Evolutionary conservation across 2,113 vertebrate genomes (phyloP).

Genomic region (Pachyramphus minor): DNA sequence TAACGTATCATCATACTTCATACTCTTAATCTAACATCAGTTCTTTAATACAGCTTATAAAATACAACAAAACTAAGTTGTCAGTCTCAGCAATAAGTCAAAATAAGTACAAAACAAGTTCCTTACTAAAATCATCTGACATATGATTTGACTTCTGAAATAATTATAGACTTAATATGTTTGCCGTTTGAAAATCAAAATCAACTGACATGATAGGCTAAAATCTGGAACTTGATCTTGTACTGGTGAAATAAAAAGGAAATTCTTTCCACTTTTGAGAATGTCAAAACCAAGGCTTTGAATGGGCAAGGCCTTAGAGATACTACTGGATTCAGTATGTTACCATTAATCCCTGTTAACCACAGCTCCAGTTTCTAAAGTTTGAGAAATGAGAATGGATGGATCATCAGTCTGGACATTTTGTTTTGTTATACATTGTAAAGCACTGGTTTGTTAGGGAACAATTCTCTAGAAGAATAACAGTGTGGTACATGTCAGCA

Average conservation of each 20-base stretch:
- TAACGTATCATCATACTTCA: neutral
- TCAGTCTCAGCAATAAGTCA: neutral
- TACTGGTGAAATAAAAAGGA: neutral
- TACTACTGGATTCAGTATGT: neutral
- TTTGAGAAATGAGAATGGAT: neutral
- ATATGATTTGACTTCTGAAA: neutral
- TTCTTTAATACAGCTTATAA: neutral
- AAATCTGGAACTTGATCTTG: neutral
- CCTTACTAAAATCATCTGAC: neutral
- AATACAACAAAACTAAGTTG: conserved; percentile 7
- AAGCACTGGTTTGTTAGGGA: neutral
- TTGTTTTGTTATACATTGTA: neutral
- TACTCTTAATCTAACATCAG: conserved; percentile 1
- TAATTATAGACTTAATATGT: neutral
- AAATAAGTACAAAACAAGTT: neutral
- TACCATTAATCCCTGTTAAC: neutral
- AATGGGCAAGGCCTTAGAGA: neutral
- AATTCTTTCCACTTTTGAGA: neutral
- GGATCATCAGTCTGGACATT: neutral
- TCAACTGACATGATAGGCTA: neutral
- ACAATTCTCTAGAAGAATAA: neutral
- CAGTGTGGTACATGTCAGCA: neutral
- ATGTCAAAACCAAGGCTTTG: neutral
- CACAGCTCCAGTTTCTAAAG: neutral
- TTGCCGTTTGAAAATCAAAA: neutral